Evolutionary conservation across 2,888 invertebrate species (phyloP).

Genomic region (Pheosia tremula): DNA sequence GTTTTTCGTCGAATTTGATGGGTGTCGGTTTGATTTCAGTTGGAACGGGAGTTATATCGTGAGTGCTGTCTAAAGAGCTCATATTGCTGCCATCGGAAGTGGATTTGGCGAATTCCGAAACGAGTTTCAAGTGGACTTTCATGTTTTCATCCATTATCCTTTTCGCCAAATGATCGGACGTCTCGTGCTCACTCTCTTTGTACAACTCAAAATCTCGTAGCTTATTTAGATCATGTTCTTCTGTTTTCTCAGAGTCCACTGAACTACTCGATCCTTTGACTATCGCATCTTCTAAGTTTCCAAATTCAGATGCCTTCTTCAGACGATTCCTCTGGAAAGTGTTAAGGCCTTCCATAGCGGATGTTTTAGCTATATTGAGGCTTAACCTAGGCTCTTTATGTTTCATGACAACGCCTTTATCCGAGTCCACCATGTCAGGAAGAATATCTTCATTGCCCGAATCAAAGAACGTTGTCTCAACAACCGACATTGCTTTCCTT

Average conservation of each 20-base stretch:
- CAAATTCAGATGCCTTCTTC: slow-evolving; percentile 91
- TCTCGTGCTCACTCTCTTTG: slow-evolving; percentile 66
- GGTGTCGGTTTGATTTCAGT: slow-evolving; percentile 54
- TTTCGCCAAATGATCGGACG: slow-evolving; percentile 75
- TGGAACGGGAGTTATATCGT: slow-evolving; percentile 53
- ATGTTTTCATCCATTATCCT: slow-evolving; percentile 80
- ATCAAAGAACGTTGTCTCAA: slow-evolving; percentile 76
- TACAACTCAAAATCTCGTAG: slow-evolving; percentile 55
- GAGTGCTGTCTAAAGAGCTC: slow-evolving; percentile 71
- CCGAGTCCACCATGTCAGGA: slow-evolving; percentile 73
- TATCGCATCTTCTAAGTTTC: slow-evolving; percentile 90
- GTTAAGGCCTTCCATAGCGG: slow-evolving; percentile 87
- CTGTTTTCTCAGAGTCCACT: slow-evolving; percentile 70
- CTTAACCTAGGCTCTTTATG: slow-evolving; percentile 85
- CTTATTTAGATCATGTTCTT: slow-evolving; percentile 57
- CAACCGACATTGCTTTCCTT: slow-evolving; percentile 86
- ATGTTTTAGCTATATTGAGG: slow-evolving; percentile 74
- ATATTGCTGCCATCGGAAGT: slow-evolving; percentile 76
- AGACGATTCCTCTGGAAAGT: slow-evolving; percentile 88
- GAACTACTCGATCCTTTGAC: slow-evolving; percentile 82
- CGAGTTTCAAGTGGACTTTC: slow-evolving; percentile 78
- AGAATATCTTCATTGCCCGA: slow-evolving; percentile 69
- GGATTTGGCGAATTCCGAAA: slow-evolving; percentile 78
- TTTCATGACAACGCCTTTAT: slow-evolving; percentile 67
- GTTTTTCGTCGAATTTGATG: slow-evolving; percentile 72